Percentiles rank a stretch among this genome's conserved stretches.
These are phyloP conservation scores for Amblyjoppa proteus DNA, from an alignment of 2,888 invertebrate species.

Conservation along the genomic window DNA sequence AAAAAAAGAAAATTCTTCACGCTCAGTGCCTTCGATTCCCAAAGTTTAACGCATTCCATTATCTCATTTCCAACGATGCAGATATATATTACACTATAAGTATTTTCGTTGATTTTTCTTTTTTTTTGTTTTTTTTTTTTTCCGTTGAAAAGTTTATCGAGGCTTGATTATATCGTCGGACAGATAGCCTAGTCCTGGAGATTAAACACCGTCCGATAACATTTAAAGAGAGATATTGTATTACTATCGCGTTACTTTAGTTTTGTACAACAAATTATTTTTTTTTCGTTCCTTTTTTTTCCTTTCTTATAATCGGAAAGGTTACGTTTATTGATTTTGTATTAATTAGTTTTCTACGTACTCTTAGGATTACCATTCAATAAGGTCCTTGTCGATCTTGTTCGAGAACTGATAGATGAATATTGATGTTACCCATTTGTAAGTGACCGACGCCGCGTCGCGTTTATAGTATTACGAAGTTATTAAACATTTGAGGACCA, in stretches of 20 bases:
- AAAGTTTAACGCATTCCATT: conserved; percentile 45
- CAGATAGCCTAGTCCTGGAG: conserved; percentile 44
- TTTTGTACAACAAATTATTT: conserved; percentile 30
- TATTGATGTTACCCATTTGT: conserved; percentile 13
- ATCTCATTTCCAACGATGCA: conserved; percentile 36
- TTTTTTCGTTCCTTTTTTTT: conserved; percentile 26
- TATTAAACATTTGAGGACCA: conserved; percentile 9
- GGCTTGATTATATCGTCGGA: conserved; percentile 7
- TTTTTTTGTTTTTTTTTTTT: neutral
- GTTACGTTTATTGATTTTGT: conserved; percentile 49
- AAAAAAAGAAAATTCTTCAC: neutral
- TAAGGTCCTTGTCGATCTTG: conserved; percentile 23
- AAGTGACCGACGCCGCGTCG: neutral
- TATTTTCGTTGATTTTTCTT: conserved; percentile 9
- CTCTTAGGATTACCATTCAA: conserved; percentile 46
- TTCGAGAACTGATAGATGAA: conserved; percentile 41
- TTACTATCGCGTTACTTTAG: conserved; percentile 36
- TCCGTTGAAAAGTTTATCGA: conserved; percentile 18
- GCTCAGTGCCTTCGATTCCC: conserved; percentile 50
- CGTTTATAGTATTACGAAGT: conserved; percentile 36
- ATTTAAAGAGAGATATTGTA: conserved; percentile 1
- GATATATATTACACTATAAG: conserved; percentile 12
- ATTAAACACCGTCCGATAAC: conserved; percentile 36
- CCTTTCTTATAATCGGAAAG: conserved; percentile 27
- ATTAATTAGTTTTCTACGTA: conserved; percentile 57